phyloP scores from a whole-genome alignment of 1,140 invertebrate species.

The Nasonia longicornis region DNA sequence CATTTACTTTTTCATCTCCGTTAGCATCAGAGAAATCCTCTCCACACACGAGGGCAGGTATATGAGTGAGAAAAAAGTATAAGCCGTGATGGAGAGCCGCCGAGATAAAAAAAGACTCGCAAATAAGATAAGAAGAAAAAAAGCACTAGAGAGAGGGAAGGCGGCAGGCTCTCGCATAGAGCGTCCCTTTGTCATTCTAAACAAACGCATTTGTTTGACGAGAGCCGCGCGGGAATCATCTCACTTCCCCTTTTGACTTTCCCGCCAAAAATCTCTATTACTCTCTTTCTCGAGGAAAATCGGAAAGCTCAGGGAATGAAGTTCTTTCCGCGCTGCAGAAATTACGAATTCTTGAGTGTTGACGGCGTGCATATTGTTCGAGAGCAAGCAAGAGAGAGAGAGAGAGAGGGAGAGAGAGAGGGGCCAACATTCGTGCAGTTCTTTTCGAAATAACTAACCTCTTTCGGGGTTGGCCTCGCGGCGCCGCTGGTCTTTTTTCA shows the following conservation, averaged over 20 bases:
- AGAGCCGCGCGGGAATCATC: background rate
- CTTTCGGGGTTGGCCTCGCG: background rate
- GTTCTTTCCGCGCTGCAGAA: background rate
- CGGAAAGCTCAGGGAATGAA: conserved; percentile 12
- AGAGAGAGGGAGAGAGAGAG: too few relatives aligned
- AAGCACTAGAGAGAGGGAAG: background rate
- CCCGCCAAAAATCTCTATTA: conserved; percentile 2
- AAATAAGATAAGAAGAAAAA: conserved; percentile 37
- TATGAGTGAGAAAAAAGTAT: conserved; percentile 24
- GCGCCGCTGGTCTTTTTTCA: conserved; percentile 2
- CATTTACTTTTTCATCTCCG: too few relatives aligned
- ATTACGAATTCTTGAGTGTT: conserved; percentile 33
- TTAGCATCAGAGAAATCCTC: background rate
- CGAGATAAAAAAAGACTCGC: conserved; percentile 28
- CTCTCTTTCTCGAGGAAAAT: background rate
- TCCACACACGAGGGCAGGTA: background rate
- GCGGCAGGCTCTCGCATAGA: background rate
- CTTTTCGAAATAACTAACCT: conserved; percentile 34
- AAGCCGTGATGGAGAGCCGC: background rate
- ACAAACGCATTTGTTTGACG: conserved; percentile 35
- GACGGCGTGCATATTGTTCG: conserved; percentile 13
- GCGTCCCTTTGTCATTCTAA: conserved; percentile 34
- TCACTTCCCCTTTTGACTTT: background rate
- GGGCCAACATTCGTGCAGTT: conserved; percentile 13
- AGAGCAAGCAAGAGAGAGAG: background rate